Evolutionary conservation across 2,113 vertebrate species (phyloP), one percentile per base, ranked within the genome.

Genomic region (Phycodurus eques): DNA sequence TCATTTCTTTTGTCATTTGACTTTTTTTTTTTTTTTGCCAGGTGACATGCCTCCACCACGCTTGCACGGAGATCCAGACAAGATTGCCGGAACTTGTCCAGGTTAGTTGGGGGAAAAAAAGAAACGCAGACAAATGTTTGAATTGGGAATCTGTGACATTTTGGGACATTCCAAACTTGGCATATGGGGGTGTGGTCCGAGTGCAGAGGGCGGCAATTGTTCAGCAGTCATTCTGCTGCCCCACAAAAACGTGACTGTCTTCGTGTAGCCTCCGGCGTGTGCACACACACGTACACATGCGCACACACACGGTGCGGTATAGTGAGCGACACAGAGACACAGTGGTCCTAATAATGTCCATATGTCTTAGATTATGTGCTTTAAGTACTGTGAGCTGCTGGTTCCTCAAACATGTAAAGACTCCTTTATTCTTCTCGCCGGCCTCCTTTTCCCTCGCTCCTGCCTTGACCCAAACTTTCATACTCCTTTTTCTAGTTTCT

Each of bases 361-460:
- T 92, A 90, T 90, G 89, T 91, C 80, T 88, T 88, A 88, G 88
- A 90, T 90, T 88, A 91, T 83, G 83, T 85, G 87, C 59, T 61
- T 61, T 89, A 88, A 90, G 84, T 88, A 88, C 88, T 89, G 83
- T 74, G 87, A 88, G 89, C 87, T 88, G 84, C 88, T 89, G 81
- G 83, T 89, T 91, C 85, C 86, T 80, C 80, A 83, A 84, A 89
- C 85, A 84, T 89, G 88, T 90, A 88, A 88, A 87, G 85, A 89
- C 85, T 87, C 79, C 83, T 88, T 89, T 88, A 85, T 90, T 85
- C 74, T 81, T 72, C 79, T 76, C 70, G 73, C 74, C 67, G 70
- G 46, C 33, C 73, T 67, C 59, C 44, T 47, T 49, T 54, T 54
- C 65, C 61, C 70, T 53, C 71, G 69, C 74, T 75, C 47, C 53